Evolutionary conservation across 53 echinoderm and acorn worm species (phyloP).

Genomic region (Paracentrotus lividus): DNA sequence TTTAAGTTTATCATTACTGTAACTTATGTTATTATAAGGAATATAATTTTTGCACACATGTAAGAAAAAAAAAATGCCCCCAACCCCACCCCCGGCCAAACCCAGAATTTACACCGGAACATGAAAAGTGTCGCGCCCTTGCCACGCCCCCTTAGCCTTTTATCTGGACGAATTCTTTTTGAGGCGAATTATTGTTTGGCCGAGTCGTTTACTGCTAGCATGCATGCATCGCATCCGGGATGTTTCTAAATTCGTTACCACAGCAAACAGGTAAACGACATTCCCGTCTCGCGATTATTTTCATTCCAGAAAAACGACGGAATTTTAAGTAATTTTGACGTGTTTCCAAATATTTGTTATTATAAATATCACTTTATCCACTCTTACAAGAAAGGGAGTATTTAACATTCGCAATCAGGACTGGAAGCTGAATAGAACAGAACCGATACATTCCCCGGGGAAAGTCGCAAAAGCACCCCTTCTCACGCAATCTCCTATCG

Average conservation of each 20-base stretch:
- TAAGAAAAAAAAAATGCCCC: too few species aligned
- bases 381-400: neutral
- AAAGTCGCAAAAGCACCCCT: neutral
- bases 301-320: neutral
- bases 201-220: neutral
- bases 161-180: neutral
- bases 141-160: neutral
- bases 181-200: neutral
- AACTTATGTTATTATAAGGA: too few species aligned
- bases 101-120: too few species aligned
- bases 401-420: neutral
- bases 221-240: constrained; percentile 57
- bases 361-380: neutral
- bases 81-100: too few species aligned
- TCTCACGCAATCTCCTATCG: neutral
- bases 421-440: neutral
- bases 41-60: too few species aligned
- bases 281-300: neutral
- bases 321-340: neutral
- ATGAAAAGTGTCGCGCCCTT: too few species aligned
- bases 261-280: constrained; percentile 82
- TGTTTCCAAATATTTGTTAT: neutral
- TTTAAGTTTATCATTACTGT: too few species aligned
- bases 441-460: neutral
- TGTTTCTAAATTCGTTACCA: constrained; percentile 83